Percentiles rank a stretch among this genome's conserved stretches.
These are phyloP conservation scores for Sander lucioperca DNA, from an alignment of 2,113 vertebrate species.

Conservation along the genomic window DNA sequence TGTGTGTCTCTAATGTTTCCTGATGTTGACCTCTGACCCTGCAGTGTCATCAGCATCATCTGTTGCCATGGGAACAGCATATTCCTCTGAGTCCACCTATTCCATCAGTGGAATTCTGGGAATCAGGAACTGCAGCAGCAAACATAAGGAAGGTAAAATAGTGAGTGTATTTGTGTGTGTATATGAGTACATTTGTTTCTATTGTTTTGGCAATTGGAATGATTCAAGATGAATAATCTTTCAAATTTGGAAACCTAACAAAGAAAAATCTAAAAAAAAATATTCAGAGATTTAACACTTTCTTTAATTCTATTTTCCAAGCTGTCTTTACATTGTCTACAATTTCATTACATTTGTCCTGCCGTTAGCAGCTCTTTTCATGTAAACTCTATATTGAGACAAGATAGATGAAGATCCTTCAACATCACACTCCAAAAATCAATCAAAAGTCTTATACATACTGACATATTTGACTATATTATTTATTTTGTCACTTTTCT, in stretches of 20 bases:
- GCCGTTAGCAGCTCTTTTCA: background rate
- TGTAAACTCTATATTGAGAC: too few species aligned
- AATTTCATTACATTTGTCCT: background rate
- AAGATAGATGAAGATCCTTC: background rate
- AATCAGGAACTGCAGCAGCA: slow-evolving; percentile 61
- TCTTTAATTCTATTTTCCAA: background rate
- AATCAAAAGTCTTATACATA: background rate
- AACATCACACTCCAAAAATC: background rate
- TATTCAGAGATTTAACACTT: background rate
- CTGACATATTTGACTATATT: background rate
- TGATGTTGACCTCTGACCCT: slow-evolving; percentile 25
- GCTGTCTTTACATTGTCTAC: background rate
- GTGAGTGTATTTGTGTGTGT: background rate
- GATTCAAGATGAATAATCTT: background rate
- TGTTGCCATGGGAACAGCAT: slow-evolving; percentile 21
- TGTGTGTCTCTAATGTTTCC: slow-evolving; percentile 8
- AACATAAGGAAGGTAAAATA: slow-evolving; percentile 46
- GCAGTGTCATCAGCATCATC: slow-evolving; percentile 38
- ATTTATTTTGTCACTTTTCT: background rate
- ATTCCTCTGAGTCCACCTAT: slow-evolving; percentile 73
- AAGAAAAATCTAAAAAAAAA: background rate
- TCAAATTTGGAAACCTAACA: background rate
- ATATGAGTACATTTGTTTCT: background rate
- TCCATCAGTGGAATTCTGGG: slow-evolving; percentile 86
- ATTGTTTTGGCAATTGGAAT: background rate